A percentile compares a stretch with the other conserved stretches of the same genome.
Conservation (phyloP, 2,113 vertebrate genomes). For the Drymodes brunneopygia region DNA sequence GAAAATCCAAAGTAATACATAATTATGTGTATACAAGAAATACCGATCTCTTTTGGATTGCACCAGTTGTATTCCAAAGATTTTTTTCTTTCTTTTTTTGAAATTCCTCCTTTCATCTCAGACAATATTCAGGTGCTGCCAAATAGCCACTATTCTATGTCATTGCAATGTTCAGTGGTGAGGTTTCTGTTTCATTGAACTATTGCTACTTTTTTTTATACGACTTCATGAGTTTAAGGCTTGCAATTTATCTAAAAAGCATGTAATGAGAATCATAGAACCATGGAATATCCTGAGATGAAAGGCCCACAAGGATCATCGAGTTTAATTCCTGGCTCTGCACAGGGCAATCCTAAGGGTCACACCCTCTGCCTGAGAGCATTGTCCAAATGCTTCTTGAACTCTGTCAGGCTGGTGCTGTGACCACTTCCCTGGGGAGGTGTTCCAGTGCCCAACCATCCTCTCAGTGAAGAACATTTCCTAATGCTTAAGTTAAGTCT, state of each 20-base stretch:
- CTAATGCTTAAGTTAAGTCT: neutral
- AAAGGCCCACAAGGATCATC: neutral
- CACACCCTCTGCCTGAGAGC: neutral
- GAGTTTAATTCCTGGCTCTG: neutral
- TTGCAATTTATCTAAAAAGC: neutral
- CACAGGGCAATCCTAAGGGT: neutral
- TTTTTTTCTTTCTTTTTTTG: neutral
- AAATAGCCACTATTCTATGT: neutral
- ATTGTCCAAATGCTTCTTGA: neutral
- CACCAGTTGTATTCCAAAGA: neutral
- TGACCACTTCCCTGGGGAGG: neutral
- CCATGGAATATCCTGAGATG: neutral
- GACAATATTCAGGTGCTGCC: neutral
- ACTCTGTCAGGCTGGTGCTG: neutral
- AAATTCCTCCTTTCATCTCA: neutral
- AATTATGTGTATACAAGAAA: neutral
- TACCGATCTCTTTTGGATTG: neutral
- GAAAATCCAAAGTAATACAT: neutral
- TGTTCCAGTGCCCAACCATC: rapidly evolving
- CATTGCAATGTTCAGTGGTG: neutral
- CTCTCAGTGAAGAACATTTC: neutral
- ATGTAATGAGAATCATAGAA: neutral
- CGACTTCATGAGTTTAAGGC: neutral
- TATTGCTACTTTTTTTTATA: neutral
- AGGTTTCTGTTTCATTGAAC: neutral